phyloP scores from a whole-genome alignment of 2,888 invertebrate genomes.

The Nemotelus pantherinus region DNA sequence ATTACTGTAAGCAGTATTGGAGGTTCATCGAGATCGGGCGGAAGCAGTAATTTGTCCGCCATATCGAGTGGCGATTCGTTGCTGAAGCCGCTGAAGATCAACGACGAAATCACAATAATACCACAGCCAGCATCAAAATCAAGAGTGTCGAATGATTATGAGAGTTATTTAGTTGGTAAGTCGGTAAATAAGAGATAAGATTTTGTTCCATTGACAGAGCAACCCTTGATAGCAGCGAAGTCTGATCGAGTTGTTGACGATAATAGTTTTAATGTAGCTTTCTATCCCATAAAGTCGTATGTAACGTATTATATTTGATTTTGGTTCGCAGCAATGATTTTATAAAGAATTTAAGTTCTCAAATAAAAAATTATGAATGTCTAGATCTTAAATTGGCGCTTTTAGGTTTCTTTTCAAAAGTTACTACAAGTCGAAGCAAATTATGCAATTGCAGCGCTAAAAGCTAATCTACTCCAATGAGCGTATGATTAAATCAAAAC shows the following conservation, averaged over 20 bases:
- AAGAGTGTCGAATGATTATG: constrained; percentile 61
- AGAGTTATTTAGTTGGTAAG: constrained; percentile 65
- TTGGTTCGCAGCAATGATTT: constrained; percentile 10
- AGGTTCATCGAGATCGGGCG: constrained; percentile 55
- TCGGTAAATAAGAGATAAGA: constrained; percentile 46
- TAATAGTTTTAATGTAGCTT: constrained; percentile 4
- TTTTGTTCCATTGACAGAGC: background rate
- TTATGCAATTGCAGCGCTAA: no score
- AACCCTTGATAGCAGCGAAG: background rate
- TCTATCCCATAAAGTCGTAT: constrained; percentile 20
- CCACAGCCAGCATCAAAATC: constrained; percentile 76
- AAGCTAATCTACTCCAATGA: no score
- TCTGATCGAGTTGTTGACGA: background rate
- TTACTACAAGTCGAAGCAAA: no score
- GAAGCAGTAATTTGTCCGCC: constrained; percentile 54
- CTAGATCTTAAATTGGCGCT: no score
- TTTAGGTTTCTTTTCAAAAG: no score
- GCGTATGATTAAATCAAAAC: no score
- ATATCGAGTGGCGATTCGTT: constrained; percentile 69
- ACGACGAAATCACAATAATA: constrained; percentile 89
- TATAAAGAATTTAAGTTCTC: constrained; percentile 6
- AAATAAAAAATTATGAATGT: constrained; percentile 18
- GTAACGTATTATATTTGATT: constrained; percentile 29
- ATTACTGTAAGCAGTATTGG: constrained; percentile 56
- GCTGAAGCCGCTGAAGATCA: constrained; percentile 84